Conservation (phyloP, 2,797 vertebrate species). For the Sphenodon punctatus region DNA sequence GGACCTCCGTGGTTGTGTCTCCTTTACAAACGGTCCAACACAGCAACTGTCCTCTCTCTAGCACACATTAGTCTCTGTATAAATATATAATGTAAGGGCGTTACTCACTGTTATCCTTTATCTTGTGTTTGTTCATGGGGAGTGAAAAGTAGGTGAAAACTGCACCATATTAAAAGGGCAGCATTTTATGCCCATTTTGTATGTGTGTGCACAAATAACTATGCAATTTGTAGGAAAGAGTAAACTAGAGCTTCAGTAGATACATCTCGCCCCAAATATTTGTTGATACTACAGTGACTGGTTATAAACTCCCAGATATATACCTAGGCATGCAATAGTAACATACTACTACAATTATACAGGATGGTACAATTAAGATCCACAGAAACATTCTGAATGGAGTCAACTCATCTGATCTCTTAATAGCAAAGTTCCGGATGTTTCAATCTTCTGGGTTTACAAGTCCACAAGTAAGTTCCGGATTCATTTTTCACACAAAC, state of each 20-base stretch:
- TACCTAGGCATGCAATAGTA: not conserved
- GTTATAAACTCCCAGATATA: not conserved
- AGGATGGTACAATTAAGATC: too few species aligned
- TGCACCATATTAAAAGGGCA: not conserved
- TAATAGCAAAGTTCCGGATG: not conserved
- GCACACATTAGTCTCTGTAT: too few species aligned
- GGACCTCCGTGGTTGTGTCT: too few species aligned
- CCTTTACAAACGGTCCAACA: too few species aligned
- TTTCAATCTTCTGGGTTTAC: not conserved
- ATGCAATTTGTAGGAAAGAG: not conserved
- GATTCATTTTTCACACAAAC: too few species aligned
- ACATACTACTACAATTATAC: not conserved
- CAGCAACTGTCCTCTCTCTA: too few species aligned
- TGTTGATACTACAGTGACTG: too few species aligned
- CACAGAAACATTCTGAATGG: not conserved
- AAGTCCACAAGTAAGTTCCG: too few species aligned
- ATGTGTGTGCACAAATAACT: not conserved
- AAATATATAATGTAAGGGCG: not conserved
- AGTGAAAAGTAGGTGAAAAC: not conserved
- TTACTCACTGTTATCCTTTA: not conserved
- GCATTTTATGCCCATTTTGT: not conserved
- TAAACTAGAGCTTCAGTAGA: not conserved
- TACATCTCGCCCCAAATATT: not conserved
- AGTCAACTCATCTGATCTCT: not conserved
- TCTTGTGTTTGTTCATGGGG: too few species aligned